Percentiles rank a stretch among this genome's conserved stretches.
phyloP scores from a whole-genome alignment of 2,113 vertebrate species.

The Peromyscus maniculatus region DNA sequence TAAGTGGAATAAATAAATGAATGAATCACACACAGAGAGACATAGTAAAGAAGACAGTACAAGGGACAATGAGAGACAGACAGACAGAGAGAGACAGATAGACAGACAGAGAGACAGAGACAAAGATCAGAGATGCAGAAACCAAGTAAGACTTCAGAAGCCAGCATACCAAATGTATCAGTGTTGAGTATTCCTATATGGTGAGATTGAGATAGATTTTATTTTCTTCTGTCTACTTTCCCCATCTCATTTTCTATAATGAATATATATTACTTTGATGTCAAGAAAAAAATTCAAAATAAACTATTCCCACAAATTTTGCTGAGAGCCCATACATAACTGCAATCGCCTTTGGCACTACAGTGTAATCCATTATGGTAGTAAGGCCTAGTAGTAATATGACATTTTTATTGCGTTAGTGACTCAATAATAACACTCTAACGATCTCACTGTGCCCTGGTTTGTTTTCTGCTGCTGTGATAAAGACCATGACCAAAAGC shows the following conservation, averaged over 20 bases:
- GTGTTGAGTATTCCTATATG: background rate
- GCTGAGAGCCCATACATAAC: background rate
- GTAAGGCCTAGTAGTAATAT: background rate
- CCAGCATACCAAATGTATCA: background rate
- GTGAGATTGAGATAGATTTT: slow-evolving; percentile 39
- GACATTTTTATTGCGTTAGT: slow-evolving; percentile 29
- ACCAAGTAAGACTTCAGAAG: background rate
- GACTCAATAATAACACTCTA: background rate
- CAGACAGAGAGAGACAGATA: background rate
- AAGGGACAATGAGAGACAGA: background rate
- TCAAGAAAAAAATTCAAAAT: slow-evolving; percentile 38
- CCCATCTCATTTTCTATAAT: background rate
- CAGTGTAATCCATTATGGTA: slow-evolving; percentile 40
- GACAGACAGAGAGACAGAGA: background rate
- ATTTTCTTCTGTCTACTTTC: slow-evolving; percentile 37
- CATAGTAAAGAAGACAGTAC: background rate
- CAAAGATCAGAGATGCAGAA: background rate
- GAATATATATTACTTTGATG: background rate
- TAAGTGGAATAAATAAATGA: background rate
- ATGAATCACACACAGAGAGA: too few species aligned
- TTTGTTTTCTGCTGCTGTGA: background rate
- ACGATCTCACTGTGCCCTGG: background rate
- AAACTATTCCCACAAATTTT: slow-evolving; percentile 28
- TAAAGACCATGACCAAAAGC: background rate
- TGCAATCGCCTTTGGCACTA: background rate